Conservation (phyloP, 2,888 invertebrate species). For the Stenoptilia bipunctidactyla region DNA sequence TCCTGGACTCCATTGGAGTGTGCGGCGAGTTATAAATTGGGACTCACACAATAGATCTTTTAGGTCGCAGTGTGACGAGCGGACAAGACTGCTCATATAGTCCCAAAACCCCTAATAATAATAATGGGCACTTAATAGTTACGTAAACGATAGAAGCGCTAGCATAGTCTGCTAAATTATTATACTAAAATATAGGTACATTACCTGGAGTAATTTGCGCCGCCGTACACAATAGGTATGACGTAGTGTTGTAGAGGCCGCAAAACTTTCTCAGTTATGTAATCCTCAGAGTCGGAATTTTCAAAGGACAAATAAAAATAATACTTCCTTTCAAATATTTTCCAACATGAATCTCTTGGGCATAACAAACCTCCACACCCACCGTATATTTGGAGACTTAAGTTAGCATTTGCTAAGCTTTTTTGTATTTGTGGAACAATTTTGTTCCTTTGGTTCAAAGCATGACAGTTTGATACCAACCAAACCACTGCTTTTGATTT, state of each 20-base stretch:
- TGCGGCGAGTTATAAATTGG: too few relatives aligned
- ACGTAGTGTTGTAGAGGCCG: slow-evolving; percentile 37
- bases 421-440: slow-evolving; percentile 28
- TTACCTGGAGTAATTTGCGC: slow-evolving; percentile 29
- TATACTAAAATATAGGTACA: not conserved
- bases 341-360: slow-evolving; percentile 29
- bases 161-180: too few relatives aligned
- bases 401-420: slow-evolving; percentile 23
- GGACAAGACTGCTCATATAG: too few relatives aligned
- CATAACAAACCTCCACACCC: slow-evolving; percentile 52
- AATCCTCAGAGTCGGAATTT: slow-evolving; percentile 68
- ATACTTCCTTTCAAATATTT: slow-evolving; percentile 66
- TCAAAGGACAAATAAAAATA: slow-evolving; percentile 81
- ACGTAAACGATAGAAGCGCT: too few relatives aligned
- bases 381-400: slow-evolving; percentile 66
- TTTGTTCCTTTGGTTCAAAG: slow-evolving; percentile 30
- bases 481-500: slow-evolving; percentile 52
- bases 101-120: too few relatives aligned
- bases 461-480: slow-evolving; percentile 50
- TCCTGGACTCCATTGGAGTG: too few relatives aligned
- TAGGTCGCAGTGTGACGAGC: too few relatives aligned
- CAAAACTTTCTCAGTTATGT: slow-evolving; percentile 21
- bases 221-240: slow-evolving; percentile 76
- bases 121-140: too few relatives aligned
- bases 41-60: too few relatives aligned